These are phyloP conservation scores for Coluber constrictor DNA, from an alignment of 2,797 vertebrate species.

Conservation along the genomic window DNA sequence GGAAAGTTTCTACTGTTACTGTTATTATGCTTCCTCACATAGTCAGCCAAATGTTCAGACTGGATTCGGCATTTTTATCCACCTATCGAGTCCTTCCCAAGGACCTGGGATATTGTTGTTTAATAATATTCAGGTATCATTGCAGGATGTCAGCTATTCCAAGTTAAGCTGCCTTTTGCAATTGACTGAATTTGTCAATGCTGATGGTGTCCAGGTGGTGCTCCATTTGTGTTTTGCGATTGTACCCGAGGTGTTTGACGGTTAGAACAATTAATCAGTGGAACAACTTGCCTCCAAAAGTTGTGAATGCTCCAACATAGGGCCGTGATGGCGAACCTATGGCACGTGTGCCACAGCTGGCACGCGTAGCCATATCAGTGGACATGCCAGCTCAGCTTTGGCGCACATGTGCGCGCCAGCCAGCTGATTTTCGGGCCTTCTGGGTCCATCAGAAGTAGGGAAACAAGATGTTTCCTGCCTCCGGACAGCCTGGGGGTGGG, in stretches of 20 bases:
- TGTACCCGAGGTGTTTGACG: background rate
- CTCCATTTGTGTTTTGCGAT: background rate
- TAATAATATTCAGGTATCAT: background rate
- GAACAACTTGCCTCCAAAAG: no score
- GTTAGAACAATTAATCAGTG: no score
- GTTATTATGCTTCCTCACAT: background rate
- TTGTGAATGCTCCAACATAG: no score
- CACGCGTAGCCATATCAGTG: no score
- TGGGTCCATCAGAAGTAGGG: no score
- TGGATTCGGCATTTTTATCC: background rate
- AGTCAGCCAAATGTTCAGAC: background rate
- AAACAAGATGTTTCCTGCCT: no score
- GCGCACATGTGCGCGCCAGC: no score
- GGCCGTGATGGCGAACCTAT: no score
- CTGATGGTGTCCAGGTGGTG: background rate
- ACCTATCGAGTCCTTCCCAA: background rate
- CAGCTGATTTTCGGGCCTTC: no score
- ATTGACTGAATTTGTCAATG: background rate
- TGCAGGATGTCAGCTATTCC: background rate
- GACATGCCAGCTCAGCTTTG: no score
- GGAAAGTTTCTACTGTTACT: background rate
- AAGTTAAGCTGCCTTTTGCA: background rate
- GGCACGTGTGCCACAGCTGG: no score
- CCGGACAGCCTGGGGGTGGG: no score
- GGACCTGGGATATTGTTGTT: background rate